Percentiles rank a stretch among this genome's conserved stretches.
phyloP scores from a whole-genome alignment of 2,113 vertebrate genomes.

The Bubo scandiacus region DNA sequence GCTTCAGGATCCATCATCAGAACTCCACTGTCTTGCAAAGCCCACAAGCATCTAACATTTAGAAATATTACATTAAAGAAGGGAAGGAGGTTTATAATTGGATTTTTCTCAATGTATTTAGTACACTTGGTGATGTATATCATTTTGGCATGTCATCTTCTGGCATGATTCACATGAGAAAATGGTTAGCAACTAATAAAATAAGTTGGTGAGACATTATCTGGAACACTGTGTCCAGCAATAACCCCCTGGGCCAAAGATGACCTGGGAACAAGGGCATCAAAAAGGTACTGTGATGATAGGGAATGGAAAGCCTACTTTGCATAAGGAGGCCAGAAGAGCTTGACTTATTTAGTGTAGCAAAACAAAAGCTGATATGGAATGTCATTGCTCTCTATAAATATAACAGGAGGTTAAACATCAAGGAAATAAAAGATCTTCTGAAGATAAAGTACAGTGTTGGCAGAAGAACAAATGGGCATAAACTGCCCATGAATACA shows the following conservation, averaged over 20 bases:
- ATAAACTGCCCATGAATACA: conserved; percentile 8
- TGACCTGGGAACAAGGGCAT: neutral
- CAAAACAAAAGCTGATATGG: conserved; percentile 33
- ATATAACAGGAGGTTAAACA: conserved; percentile 16
- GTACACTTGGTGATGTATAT: neutral
- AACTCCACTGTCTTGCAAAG: neutral
- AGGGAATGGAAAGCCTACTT: neutral
- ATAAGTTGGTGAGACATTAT: neutral
- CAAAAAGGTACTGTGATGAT: neutral
- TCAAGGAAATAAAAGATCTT: conserved; percentile 39
- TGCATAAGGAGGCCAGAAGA: neutral
- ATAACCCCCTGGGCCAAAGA: neutral
- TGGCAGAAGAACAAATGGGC: conserved; percentile 52
- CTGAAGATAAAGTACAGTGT: conserved; percentile 18
- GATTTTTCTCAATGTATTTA: neutral
- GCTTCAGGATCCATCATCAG: neutral
- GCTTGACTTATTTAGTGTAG: neutral
- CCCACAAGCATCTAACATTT: neutral
- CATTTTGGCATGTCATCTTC: neutral
- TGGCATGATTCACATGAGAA: neutral
- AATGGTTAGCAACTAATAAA: neutral
- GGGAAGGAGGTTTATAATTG: neutral
- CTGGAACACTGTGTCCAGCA: neutral
- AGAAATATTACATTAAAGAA: neutral
- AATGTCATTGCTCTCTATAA: conserved; percentile 14